A percentile compares a stretch with the other conserved stretches of the same genome.
Evolutionary conservation across 1,140 invertebrate species (phyloP).

Genomic region (Pseudomyrmex gracilis): DNA sequence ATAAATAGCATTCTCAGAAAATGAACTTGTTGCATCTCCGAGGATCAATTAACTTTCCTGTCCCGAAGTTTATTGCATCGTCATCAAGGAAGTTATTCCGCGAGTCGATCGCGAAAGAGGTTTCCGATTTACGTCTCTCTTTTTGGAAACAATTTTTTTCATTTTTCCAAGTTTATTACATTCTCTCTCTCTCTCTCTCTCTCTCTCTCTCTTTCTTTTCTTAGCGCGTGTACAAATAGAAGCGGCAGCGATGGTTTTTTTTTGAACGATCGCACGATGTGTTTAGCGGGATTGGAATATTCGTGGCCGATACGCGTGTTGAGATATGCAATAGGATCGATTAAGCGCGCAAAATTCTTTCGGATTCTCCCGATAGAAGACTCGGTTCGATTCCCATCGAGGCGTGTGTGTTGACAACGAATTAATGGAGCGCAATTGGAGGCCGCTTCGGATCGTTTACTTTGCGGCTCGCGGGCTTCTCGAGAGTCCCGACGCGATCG

Average conservation of each 20-base stretch:
- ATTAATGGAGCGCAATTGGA: constrained; percentile 44
- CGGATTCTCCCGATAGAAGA: constrained; percentile 14
- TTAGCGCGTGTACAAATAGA: too few species aligned
- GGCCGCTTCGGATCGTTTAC: constrained; percentile 30
- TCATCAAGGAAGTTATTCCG: not conserved
- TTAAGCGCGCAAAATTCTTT: too few species aligned
- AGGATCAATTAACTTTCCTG: constrained; percentile 7
- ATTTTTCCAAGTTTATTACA: too few species aligned
- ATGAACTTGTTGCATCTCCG: constrained; percentile 10
- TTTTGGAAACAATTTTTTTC: too few species aligned
- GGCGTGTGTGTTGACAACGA: constrained; percentile 36
- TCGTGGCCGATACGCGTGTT: too few species aligned
- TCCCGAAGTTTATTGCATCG: not conserved
- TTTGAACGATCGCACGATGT: too few species aligned
- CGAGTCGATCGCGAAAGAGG: not conserved
- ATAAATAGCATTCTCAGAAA: constrained; percentile 11
- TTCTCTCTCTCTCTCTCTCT: too few species aligned
- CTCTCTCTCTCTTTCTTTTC: too few species aligned
- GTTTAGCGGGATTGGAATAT: too few species aligned
- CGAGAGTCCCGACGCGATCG: not conserved
- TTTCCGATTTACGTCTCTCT: not conserved
- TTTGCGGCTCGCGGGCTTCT: constrained; percentile 15
- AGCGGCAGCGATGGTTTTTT: too few species aligned
- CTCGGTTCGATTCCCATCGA: constrained; percentile 22
- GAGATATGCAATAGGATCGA: too few species aligned